Conservation (phyloP, 2,113 vertebrate genomes). For the Tragulus kanchil region DNA sequence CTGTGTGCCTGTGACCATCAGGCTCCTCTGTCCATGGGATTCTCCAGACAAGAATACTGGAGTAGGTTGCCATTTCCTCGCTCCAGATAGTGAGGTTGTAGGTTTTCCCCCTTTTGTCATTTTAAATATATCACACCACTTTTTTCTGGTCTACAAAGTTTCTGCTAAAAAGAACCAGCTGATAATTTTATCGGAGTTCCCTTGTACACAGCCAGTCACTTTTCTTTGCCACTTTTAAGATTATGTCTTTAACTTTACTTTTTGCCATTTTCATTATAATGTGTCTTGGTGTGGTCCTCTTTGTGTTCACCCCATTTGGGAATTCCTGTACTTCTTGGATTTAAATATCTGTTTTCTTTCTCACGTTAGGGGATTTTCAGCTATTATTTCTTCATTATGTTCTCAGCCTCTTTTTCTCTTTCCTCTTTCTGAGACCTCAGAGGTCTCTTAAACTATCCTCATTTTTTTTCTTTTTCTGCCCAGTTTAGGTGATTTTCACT, state of each 20-base stretch:
- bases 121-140: background rate
- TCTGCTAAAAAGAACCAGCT: background rate
- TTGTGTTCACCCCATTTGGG: background rate
- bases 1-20: too few relatives aligned
- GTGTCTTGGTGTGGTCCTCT: background rate
- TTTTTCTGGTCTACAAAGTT: background rate
- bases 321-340: background rate
- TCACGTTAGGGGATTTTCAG: background rate
- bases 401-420: background rate
- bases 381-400: background rate
- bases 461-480: background rate
- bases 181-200: background rate
- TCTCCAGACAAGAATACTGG: too few relatives aligned
- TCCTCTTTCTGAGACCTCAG: background rate
- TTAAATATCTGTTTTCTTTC: background rate
- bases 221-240: background rate
- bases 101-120: background rate
- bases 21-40: too few relatives aligned
- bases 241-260: background rate
- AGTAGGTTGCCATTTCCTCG: too few relatives aligned
- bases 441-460: background rate
- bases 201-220: background rate
- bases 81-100: too few relatives aligned
- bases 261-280: background rate
- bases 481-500: background rate